Conservation (phyloP, 1,140 invertebrate species). For the Drosophila prosaltans region DNA sequence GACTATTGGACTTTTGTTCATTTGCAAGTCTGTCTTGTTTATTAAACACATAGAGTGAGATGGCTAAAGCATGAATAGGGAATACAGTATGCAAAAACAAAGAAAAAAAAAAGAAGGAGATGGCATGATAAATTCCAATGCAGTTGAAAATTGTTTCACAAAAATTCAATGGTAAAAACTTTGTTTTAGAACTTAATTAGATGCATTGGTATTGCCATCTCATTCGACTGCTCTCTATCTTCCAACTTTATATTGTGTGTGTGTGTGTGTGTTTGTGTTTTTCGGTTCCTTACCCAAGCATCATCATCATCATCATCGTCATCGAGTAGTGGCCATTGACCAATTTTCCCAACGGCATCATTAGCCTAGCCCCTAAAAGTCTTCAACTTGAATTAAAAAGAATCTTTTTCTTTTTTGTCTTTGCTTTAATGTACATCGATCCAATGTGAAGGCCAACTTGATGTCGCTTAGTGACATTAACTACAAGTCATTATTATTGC, state of each 20-base stretch:
- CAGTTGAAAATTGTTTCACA: not conserved
- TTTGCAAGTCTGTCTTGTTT: constrained; percentile 47
- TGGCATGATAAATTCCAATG: not conserved
- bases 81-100: not conserved
- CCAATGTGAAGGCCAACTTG: not conserved
- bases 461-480: constrained; percentile 63
- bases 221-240: not conserved
- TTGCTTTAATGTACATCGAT: constrained; percentile 1
- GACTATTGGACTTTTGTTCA: constrained; percentile 22
- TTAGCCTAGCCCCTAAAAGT: constrained; percentile 48
- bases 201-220: constrained; percentile 46
- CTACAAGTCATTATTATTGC: constrained; percentile 78
- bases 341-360: constrained; percentile 63
- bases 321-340: constrained; percentile 20
- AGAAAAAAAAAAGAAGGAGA: not conserved
- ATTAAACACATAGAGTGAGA: constrained; percentile 20
- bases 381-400: constrained; percentile 56
- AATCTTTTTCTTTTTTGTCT: not conserved
- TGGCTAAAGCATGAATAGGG: constrained; percentile 13
- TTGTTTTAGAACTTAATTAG: constrained; percentile 58
- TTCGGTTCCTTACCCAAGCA: not conserved
- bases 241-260: not conserved
- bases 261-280: not conserved
- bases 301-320: constrained; percentile 14
- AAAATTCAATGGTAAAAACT: constrained; percentile 23